Base-by-base conservation (phyloP, 2,888 invertebrate genomes). In the Mythimna loreyi region DNA sequence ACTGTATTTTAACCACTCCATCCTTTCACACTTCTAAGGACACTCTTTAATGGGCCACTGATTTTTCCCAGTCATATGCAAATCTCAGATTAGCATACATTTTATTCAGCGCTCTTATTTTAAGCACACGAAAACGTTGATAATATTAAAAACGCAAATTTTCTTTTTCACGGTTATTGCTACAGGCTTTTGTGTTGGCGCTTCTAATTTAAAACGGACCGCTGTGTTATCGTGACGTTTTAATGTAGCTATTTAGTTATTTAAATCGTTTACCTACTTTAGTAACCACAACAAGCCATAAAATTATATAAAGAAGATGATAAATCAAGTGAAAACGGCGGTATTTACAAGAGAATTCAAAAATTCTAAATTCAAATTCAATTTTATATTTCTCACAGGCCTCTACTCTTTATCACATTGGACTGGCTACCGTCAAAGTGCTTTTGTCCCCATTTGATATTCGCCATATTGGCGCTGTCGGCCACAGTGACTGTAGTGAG, bases 11-110 rank as follows among this genome's bases (percentile, higher is more conserved):
- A 85, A 85, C 81, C 80, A 84, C 83, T 86, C 83, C 80, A 90
- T 87, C 90, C 89, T 87, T 91, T 90, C 84, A 81, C 87, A 89
- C 86, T 88, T 84, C 85, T 78, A 84, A 82, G 84, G 80, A 87
- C 87, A 90, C 91, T 90, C 89, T 92, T 92, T 92, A 93, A 92
- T 93, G 92, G 92, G 75, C 88, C 89, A 91, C 88, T 93, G 92
- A 93, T 93, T 94, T 92, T 92, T 91, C 90, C 86, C 91, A 92
- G 91, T 93, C 93, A 92, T 91, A 93, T 94, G 93, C 91, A 91
- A 94, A 94, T 94, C 78, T 73, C 67, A 85, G 86, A 93, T 93
- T 93, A 93, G 88, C 93, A 92, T 94, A 93, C 81, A 92, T 93
- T 93, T 92, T 92, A 90, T 89, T 89, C 88, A 59, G 76, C 83